Conservation (phyloP, 2,797 vertebrate genomes). For the Rousettus madagascariensis region DNA sequence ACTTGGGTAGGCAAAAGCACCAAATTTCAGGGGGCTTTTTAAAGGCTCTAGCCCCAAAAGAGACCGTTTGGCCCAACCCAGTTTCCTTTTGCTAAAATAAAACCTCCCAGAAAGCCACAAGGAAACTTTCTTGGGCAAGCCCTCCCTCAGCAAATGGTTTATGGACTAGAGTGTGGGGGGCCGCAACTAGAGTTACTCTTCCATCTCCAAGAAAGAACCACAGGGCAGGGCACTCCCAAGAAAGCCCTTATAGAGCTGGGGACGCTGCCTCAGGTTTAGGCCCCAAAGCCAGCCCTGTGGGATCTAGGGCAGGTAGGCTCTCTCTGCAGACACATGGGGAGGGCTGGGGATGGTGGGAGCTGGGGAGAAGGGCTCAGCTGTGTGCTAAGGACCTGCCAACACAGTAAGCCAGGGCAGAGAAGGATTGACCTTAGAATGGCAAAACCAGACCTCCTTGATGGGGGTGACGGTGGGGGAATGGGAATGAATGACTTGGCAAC, state of each 20-base stretch:
- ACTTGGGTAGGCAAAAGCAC: background rate
- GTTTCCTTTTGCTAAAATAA: constrained; percentile 64
- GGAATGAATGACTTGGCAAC: background rate
- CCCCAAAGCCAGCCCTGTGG: background rate
- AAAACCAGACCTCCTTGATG: background rate
- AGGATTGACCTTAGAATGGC: constrained; percentile 2
- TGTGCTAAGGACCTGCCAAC: background rate
- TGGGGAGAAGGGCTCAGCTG: background rate
- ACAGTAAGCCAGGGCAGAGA: background rate
- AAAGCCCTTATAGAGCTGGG: background rate
- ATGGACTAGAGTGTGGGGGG: background rate
- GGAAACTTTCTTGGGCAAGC: constrained; percentile 12
- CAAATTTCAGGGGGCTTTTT: constrained; percentile 10
- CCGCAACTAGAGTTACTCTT: background rate
- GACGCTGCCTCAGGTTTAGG: background rate
- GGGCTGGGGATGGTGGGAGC: background rate
- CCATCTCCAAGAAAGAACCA: background rate
- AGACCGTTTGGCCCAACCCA: constrained; percentile 38
- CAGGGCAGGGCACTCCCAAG: background rate
- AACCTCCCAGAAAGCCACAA: constrained; percentile 50
- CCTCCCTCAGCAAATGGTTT: background rate
- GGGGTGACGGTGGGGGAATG: background rate
- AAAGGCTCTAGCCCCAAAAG: constrained; percentile 42
- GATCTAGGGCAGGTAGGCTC: background rate
- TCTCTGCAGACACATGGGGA: background rate